Conservation (phyloP, 2,113 vertebrate species). For the Sminthopsis crassicaudata region DNA sequence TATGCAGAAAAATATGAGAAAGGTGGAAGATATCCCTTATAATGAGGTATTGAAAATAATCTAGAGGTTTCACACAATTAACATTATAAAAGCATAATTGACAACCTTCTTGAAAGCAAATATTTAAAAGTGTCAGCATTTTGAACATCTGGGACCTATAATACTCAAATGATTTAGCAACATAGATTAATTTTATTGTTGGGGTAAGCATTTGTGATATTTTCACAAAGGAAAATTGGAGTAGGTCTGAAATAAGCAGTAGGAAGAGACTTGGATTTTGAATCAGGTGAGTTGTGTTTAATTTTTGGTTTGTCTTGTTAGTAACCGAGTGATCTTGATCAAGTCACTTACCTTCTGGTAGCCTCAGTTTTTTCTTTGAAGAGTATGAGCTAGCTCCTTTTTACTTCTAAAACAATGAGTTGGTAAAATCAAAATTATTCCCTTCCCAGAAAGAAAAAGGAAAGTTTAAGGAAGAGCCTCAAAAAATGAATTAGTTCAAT, state of each 20-base stretch:
- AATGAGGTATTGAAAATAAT: not conserved
- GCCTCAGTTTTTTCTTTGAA: not conserved
- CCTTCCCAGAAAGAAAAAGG: not conserved
- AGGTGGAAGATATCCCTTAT: not conserved
- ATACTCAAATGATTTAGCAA: not conserved
- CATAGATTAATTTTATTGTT: not conserved
- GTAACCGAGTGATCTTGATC: not conserved
- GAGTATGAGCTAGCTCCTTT: not conserved
- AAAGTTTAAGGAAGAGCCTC: not conserved
- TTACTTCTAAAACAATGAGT: not conserved
- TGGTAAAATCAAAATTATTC: not conserved
- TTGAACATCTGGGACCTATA: not conserved
- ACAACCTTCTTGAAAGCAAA: not conserved
- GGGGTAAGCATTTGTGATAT: conserved; percentile 26
- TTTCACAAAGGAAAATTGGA: not conserved
- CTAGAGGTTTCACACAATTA: not conserved
- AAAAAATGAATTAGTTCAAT: not conserved
- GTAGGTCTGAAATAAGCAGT: not conserved
- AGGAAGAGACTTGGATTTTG: conserved; percentile 33
- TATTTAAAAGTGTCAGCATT: not conserved
- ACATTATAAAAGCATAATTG: conserved; percentile 10
- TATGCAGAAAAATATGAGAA: not conserved
- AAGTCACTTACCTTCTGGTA: not conserved
- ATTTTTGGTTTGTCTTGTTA: not conserved
- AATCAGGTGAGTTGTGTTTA: not conserved